These are phyloP conservation scores for Nyctibius bracteatus DNA, from an alignment of 2,113 vertebrate genomes.

Conservation along the genomic window DNA sequence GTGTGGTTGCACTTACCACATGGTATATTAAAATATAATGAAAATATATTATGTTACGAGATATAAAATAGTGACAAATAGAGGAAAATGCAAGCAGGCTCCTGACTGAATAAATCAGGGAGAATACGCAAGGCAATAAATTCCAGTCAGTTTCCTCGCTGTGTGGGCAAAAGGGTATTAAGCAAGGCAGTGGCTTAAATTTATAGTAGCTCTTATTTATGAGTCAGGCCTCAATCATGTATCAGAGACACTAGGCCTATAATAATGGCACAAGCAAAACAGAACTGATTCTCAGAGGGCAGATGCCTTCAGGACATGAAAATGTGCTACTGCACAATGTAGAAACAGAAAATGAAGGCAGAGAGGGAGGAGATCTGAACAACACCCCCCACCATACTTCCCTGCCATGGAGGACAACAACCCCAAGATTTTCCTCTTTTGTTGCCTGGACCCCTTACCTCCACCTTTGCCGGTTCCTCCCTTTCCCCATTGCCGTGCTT, in stretches of 20 bases:
- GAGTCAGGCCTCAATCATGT: constrained; percentile 73
- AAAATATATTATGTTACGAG: constrained; percentile 59
- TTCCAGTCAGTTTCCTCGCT: constrained; percentile 65
- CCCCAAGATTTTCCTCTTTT: not conserved
- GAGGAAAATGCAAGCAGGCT: constrained; percentile 63
- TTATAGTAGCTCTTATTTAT: constrained; percentile 70
- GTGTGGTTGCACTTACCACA: constrained; percentile 15
- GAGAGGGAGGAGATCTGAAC: not conserved
- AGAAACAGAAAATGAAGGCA: constrained; percentile 28
- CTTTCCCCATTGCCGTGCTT: not conserved
- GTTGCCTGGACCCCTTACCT: not conserved
- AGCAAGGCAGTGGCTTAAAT: constrained; percentile 70
- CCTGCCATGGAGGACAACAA: not conserved
- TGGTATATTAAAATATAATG: constrained; percentile 57
- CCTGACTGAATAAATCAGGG: constrained; percentile 70
- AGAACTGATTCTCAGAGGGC: constrained; percentile 35
- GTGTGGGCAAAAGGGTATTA: constrained; percentile 70
- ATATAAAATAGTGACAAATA: constrained; percentile 67
- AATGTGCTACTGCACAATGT: not conserved
- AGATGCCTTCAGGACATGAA: constrained; percentile 51
- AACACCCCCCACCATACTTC: not conserved
- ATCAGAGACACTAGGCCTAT: constrained; percentile 56
- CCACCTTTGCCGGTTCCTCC: not conserved
- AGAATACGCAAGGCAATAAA: constrained; percentile 66
- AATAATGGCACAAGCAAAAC: constrained; percentile 65